A percentile compares a stretch with the other conserved stretches of the same genome.
Conservation (phyloP, 2,888 invertebrate species). For the Melieria crassipennis region DNA sequence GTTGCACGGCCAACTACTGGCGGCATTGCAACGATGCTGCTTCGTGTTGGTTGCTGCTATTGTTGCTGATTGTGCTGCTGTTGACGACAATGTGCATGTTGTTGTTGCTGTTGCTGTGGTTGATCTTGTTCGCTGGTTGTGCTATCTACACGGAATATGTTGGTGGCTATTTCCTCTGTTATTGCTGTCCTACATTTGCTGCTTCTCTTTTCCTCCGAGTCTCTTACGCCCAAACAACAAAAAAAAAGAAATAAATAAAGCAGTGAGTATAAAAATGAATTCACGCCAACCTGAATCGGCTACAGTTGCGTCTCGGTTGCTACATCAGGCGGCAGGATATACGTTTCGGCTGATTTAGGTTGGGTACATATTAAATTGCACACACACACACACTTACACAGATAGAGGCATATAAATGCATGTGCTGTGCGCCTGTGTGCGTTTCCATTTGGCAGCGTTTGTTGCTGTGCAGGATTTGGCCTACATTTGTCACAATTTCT, state of each 20-base stretch:
- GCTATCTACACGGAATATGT: not conserved
- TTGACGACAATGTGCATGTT: not conserved
- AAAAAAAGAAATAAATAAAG: not conserved
- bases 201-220: no score
- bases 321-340: constrained; percentile 33
- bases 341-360: constrained; percentile 41
- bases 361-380: constrained; percentile 37
- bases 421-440: constrained; percentile 41
- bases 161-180: not conserved
- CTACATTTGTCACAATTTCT: constrained; percentile 40
- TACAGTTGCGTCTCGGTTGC: no score
- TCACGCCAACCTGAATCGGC: no score
- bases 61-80: constrained; percentile 7
- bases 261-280: no score
- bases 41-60: not conserved
- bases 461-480: constrained; percentile 39
- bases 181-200: not conserved
- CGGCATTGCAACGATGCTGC: not conserved
- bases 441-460: constrained; percentile 15
- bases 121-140: not conserved
- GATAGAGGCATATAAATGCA: not conserved
- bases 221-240: no score
- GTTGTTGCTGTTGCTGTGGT: not conserved
- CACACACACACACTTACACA: constrained; percentile 7
- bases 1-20: no score